phyloP scores from a whole-genome alignment of 2,113 vertebrate genomes.

The Oncorhynchus kisutch region DNA sequence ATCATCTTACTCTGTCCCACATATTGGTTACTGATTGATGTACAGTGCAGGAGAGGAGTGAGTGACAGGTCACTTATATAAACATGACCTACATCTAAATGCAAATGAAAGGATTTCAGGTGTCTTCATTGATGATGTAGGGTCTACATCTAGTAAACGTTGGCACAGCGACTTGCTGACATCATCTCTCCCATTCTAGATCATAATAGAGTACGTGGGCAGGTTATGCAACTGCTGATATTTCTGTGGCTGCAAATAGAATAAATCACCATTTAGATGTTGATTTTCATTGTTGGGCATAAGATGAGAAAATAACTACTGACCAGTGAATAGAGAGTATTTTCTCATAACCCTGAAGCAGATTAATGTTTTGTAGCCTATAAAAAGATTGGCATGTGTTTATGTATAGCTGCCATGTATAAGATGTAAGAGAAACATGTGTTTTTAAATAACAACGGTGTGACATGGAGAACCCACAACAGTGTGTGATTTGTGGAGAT shows the following conservation, averaged over 20 bases:
- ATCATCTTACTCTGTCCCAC: slow-evolving; percentile 11
- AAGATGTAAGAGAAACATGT: too few species aligned
- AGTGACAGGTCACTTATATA: too few species aligned
- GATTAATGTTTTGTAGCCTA: too few species aligned
- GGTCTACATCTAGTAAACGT: background rate
- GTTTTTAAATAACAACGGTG: background rate
- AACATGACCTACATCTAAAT: background rate
- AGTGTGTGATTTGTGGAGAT: slow-evolving; percentile 12
- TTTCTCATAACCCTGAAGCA: too few species aligned
- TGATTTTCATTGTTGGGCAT: too few species aligned
- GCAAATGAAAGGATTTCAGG: background rate
- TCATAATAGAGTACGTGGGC: too few species aligned
- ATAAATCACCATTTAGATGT: too few species aligned
- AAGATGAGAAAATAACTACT: too few species aligned
- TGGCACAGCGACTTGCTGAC: background rate
- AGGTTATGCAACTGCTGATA: too few species aligned
- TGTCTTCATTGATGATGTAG: background rate
- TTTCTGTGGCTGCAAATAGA: too few species aligned
- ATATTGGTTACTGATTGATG: slow-evolving; percentile 21
- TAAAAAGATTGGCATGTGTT: background rate
- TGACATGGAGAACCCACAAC: background rate
- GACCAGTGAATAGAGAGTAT: too few species aligned
- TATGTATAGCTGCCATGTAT: too few species aligned
- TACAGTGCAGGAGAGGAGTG: slow-evolving; percentile 8
- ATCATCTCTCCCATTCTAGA: background rate